A percentile compares a stretch with the other conserved stretches of the same genome.
Evolutionary conservation across 2,797 vertebrate genomes (phyloP).

Genomic region (Acrocephalus scirpaceus): DNA sequence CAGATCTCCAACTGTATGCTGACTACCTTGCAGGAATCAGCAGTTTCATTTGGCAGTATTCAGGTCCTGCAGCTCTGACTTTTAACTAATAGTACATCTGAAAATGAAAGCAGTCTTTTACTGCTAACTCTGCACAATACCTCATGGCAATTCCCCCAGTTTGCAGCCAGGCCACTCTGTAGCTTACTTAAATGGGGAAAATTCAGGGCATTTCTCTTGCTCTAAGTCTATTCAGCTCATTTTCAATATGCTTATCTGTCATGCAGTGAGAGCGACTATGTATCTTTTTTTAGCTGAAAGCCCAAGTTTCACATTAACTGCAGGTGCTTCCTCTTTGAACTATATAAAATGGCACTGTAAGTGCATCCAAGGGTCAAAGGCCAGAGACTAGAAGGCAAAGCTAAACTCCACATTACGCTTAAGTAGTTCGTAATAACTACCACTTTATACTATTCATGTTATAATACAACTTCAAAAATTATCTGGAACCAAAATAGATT

Average conservation of each 20-base stretch:
- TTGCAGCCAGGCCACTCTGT: not conserved
- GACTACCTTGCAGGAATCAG: not conserved
- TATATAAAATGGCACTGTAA: not conserved
- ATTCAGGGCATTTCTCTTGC: not conserved
- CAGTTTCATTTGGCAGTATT: not conserved
- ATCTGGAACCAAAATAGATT: not conserved
- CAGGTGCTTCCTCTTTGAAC: conserved; percentile 65
- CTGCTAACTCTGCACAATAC: not conserved
- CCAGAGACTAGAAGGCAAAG: not conserved
- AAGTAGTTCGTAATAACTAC: not conserved
- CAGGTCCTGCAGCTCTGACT: not conserved
- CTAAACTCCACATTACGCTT: not conserved
- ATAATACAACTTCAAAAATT: not conserved
- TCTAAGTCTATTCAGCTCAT: not conserved
- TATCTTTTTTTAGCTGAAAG: not conserved
- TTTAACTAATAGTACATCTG: not conserved
- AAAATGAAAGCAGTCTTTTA: not conserved
- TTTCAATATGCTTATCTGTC: not conserved
- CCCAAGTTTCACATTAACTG: not conserved
- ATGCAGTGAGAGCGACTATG: not conserved
- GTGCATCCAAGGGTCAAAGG: not conserved
- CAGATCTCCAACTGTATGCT: not conserved
- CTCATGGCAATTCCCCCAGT: not conserved
- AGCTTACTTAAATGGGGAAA: not conserved
- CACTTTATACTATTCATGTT: not conserved